A percentile compares a stretch with the other conserved stretches of the same genome.
Evolutionary conservation across 2,113 vertebrate species (phyloP).

Genomic region (Clarias batrachus): DNA sequence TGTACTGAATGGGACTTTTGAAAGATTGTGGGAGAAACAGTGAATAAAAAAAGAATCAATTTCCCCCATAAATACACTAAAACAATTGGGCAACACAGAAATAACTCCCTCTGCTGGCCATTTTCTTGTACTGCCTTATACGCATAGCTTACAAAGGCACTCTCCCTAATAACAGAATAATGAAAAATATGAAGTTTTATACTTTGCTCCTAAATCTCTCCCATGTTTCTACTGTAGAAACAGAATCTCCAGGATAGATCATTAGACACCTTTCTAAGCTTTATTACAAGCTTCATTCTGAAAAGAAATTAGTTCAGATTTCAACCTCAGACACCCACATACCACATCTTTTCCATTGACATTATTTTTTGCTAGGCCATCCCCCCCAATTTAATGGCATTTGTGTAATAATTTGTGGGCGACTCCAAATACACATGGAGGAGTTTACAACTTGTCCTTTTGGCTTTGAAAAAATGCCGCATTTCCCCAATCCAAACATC

Average conservation of each 20-base stretch:
- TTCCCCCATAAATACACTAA: neutral
- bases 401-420: neutral
- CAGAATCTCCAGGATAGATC: neutral
- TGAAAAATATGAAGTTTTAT: neutral
- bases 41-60: slow-evolving; percentile 29
- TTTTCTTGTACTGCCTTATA: neutral
- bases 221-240: neutral
- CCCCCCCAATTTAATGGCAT: neutral
- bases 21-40: slow-evolving; percentile 42
- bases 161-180: neutral
- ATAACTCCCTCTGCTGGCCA: slow-evolving; percentile 54
- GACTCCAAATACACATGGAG: neutral
- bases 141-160: too few relatives aligned
- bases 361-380: neutral
- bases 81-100: neutral
- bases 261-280: neutral
- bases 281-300: neutral
- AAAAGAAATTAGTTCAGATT: slow-evolving; percentile 8
- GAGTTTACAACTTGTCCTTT: neutral
- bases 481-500: neutral
- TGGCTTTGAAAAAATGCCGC: neutral
- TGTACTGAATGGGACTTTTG: slow-evolving; percentile 46
- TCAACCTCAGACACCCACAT: slow-evolving; percentile 14
- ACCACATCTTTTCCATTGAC: neutral
- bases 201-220: neutral